These are phyloP conservation scores for Nothoprocta perdicaria DNA, from an alignment of 2,113 vertebrate species.

Conservation along the genomic window DNA sequence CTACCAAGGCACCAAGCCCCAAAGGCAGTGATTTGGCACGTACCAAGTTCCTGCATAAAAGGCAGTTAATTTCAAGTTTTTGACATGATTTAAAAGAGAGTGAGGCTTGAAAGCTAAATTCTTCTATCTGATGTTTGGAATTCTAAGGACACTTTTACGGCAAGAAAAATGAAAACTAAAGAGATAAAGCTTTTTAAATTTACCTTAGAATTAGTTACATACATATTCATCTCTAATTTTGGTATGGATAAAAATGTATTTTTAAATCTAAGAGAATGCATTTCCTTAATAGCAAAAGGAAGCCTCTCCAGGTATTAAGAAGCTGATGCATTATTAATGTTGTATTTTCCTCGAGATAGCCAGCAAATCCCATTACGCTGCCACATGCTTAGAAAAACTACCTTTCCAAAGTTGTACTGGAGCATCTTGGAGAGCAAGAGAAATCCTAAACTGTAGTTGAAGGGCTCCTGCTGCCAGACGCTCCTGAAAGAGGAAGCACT, in stretches of 20 bases:
- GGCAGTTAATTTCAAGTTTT: not conserved
- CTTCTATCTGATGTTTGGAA: not conserved
- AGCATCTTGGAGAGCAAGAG: not conserved
- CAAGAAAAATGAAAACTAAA: not conserved
- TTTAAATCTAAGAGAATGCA: accelerated
- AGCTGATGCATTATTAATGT: not conserved
- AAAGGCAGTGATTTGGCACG: not conserved
- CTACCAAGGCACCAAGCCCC: not conserved
- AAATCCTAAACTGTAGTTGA: not conserved
- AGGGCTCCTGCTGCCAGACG: conserved; percentile 4
- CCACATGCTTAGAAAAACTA: not conserved
- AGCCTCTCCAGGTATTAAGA: not conserved
- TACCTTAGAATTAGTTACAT: not conserved
- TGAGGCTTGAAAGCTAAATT: not conserved
- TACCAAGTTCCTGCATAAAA: not conserved
- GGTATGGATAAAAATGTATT: not conserved
- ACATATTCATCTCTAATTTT: not conserved
- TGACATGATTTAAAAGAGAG: not conserved
- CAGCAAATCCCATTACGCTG: accelerated
- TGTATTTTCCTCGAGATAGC: not conserved
- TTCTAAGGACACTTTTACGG: not conserved
- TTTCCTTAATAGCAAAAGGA: not conserved
- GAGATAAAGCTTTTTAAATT: not conserved
- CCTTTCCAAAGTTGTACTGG: not conserved
- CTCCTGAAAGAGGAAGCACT: not conserved